These are phyloP conservation scores for Manduca sexta DNA, from an alignment of 1,140 invertebrate species.

Conservation along the genomic window DNA sequence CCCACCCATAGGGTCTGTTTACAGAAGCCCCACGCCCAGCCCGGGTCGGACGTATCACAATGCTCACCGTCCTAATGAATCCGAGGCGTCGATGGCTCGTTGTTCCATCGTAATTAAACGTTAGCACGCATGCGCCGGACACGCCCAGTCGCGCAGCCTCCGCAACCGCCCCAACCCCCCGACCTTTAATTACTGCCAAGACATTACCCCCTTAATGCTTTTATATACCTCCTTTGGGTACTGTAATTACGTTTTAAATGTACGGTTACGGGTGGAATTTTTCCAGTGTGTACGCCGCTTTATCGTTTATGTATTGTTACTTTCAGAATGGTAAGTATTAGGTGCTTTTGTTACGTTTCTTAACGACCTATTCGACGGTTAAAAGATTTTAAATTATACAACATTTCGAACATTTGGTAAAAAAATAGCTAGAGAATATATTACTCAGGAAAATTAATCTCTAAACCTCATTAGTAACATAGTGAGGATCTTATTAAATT, in stretches of 20 bases:
- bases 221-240: constrained; percentile 32
- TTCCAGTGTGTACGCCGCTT: too few species aligned
- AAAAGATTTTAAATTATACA: too few species aligned
- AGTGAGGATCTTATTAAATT: too few species aligned
- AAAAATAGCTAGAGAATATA: too few species aligned
- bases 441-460: too few species aligned
- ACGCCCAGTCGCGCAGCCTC: constrained; percentile 61
- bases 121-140: constrained; percentile 55
- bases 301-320: too few species aligned
- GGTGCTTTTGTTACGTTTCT: too few species aligned
- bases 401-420: too few species aligned
- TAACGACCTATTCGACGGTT: too few species aligned
- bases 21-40: constrained; percentile 4
- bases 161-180: constrained; percentile 21
- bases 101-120: constrained; percentile 61
- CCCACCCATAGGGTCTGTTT: background rate
- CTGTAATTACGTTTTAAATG: background rate
- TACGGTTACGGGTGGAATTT: too few species aligned
- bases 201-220: constrained; percentile 63
- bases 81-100: constrained; percentile 57
- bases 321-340: too few species aligned
- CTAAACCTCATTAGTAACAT: too few species aligned
- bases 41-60: constrained; percentile 5
- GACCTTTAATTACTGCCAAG: constrained; percentile 67
- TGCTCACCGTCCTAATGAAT: constrained; percentile 45